phyloP scores from a whole-genome alignment of 2,797 vertebrate genomes.

The Streptopelia turtur region DNA sequence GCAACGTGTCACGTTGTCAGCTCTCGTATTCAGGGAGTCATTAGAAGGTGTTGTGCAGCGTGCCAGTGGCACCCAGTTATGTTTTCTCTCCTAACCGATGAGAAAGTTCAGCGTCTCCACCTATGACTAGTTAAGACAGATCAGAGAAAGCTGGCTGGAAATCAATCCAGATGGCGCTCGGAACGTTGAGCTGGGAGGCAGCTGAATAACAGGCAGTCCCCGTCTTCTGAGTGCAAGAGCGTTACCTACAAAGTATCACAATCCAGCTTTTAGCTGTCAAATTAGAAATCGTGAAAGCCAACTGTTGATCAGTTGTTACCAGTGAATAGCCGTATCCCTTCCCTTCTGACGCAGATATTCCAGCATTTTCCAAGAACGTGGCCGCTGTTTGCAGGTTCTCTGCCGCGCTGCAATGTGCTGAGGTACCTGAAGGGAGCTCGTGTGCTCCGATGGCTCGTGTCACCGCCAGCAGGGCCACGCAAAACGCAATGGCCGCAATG shows the following conservation, averaged over 20 bases:
- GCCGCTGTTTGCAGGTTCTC: background rate
- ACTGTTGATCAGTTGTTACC: too few relatives aligned
- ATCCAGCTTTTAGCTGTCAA: background rate
- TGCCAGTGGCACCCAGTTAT: background rate
- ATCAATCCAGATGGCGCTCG: background rate
- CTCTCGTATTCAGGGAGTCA: background rate
- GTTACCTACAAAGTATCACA: background rate
- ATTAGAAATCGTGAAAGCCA: background rate
- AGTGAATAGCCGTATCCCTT: background rate
- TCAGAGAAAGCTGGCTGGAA: background rate
- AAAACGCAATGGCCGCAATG: rapidly evolving
- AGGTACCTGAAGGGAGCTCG: rapidly evolving
- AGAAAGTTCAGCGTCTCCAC: background rate
- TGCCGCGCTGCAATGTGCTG: background rate
- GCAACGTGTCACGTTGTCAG: background rate
- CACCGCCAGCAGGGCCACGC: background rate
- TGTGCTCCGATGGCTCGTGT: rapidly evolving
- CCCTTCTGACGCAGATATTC: background rate
- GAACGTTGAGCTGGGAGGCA: background rate
- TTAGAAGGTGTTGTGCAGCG: background rate
- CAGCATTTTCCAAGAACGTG: background rate
- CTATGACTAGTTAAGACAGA: background rate
- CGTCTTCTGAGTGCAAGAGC: background rate
- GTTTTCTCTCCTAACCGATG: background rate
- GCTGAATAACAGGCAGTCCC: background rate